Evolutionary conservation across 2,888 invertebrate genomes (phyloP).

Genomic region (Ischnura elegans): DNA sequence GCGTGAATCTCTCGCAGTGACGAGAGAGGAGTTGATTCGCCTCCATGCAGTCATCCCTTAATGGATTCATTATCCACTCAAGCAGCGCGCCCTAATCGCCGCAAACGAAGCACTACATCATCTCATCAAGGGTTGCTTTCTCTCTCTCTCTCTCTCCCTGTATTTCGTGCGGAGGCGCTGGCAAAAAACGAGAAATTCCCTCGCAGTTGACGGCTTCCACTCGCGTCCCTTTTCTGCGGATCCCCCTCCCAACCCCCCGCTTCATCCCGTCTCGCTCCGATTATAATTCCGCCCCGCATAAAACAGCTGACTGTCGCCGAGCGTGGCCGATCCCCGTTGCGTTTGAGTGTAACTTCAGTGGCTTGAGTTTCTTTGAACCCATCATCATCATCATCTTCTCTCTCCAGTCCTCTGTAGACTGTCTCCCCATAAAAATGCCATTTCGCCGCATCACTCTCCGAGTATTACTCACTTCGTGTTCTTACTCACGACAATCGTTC

Average conservation of each 20-base stretch:
- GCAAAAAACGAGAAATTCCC: neutral
- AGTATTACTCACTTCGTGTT: too few species aligned
- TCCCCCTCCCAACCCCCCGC: neutral
- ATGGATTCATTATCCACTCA: constrained; percentile 18
- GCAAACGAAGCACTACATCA: neutral
- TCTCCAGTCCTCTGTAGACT: too few species aligned
- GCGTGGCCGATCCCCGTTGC: neutral
- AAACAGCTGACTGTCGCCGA: neutral
- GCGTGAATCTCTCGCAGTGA: neutral
- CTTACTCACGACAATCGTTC: too few species aligned
- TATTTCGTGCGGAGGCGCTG: neutral
- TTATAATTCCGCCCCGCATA: neutral
- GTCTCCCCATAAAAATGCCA: too few species aligned
- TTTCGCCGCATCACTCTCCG: too few species aligned
- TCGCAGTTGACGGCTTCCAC: neutral
- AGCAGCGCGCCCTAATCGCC: neutral
- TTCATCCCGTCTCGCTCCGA: neutral
- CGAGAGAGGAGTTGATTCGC: neutral
- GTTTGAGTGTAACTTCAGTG: neutral
- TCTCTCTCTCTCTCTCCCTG: neutral
- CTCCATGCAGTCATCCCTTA: neutral
- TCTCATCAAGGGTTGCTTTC: neutral
- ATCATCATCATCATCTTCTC: neutral
- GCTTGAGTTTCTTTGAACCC: neutral
- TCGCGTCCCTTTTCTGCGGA: neutral